A percentile compares a stretch with the other conserved stretches of the same genome.
Evolutionary conservation across 2,797 vertebrate genomes (phyloP).

Genomic region (Enoplosus armatus): DNA sequence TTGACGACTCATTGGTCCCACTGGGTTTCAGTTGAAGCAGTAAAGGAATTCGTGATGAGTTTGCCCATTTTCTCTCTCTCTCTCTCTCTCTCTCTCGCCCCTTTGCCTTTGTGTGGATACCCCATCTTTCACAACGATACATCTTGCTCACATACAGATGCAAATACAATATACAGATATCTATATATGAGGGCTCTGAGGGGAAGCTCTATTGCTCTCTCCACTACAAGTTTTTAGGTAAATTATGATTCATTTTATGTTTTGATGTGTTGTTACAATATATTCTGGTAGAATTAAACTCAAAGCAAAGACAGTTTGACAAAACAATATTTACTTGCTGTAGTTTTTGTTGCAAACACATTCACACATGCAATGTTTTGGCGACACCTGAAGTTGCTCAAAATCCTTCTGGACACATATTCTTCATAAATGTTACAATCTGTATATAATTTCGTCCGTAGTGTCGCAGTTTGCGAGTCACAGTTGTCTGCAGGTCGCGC

Average conservation of each 20-base stretch:
- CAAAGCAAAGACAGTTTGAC: neutral
- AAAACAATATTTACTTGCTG: no score
- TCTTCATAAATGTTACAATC: no score
- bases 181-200: neutral
- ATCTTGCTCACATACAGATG: neutral
- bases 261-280: neutral
- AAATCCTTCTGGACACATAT: no score
- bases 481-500: no score
- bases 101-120: neutral
- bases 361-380: no score
- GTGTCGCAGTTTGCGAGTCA: no score
- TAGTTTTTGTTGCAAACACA: no score
- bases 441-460: no score
- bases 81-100: neutral
- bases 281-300: neutral
- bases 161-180: neutral
- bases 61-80: neutral
- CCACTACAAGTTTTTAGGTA: no score
- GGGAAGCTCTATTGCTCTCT: neutral
- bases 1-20: slow-evolving; percentile 12
- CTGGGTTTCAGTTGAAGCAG: slow-evolving; percentile 20
- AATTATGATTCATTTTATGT: neutral
- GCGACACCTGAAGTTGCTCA: no score
- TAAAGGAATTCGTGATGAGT: slow-evolving; percentile 11
- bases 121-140: neutral